Evolutionary conservation across 2,888 invertebrate genomes (phyloP).

Genomic region (Lochmaea capreae): DNA sequence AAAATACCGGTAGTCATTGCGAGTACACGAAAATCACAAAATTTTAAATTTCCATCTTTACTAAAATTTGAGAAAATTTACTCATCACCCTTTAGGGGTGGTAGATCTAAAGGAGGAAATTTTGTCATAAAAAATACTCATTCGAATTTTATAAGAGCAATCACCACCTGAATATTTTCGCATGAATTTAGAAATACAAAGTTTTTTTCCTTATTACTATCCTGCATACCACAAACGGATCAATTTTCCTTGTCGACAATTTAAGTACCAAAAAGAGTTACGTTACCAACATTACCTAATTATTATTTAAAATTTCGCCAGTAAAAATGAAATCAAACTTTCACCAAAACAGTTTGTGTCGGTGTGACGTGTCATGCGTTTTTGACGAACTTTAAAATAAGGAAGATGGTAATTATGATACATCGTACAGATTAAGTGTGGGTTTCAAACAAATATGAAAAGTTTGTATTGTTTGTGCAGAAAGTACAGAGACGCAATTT

Average conservation of each 20-base stretch:
- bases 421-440: background rate
- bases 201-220: background rate
- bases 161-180: too few relatives aligned
- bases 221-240: background rate
- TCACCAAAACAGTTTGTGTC: slow-evolving; percentile 12
- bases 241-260: slow-evolving; percentile 12
- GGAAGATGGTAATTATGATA: background rate
- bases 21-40: too few relatives aligned
- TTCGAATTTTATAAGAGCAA: too few relatives aligned
- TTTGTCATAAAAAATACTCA: too few relatives aligned
- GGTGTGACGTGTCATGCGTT: slow-evolving; percentile 12
- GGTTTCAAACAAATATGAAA: slow-evolving; percentile 2
- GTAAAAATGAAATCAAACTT: slow-evolving; percentile 21
- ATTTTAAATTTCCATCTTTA: too few relatives aligned
- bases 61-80: too few relatives aligned
- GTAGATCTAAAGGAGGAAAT: too few relatives aligned
- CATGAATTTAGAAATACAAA: background rate
- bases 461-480: background rate
- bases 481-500: background rate
- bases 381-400: slow-evolving; percentile 11
- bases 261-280: slow-evolving; percentile 11
- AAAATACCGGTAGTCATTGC: too few relatives aligned
- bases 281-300: slow-evolving; percentile 14
- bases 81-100: too few relatives aligned
- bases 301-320: slow-evolving; percentile 21